Evolutionary conservation across 2,888 invertebrate species (phyloP).

Genomic region (Tachina fera): DNA sequence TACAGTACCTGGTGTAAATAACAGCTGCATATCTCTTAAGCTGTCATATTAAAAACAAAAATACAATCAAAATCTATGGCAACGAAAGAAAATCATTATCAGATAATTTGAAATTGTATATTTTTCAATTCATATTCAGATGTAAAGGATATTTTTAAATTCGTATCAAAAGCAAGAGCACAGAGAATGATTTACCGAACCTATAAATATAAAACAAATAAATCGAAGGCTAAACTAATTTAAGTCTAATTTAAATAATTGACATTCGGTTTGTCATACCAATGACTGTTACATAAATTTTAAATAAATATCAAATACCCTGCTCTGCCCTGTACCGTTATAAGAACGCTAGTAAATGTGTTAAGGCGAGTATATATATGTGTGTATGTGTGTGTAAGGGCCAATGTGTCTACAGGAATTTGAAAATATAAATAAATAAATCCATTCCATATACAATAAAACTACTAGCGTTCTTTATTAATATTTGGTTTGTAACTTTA

Average conservation of each 20-base stretch:
- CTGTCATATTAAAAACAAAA: slow-evolving; percentile 35
- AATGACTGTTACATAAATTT: not conserved
- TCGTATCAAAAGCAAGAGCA: not conserved
- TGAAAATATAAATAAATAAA: slow-evolving; percentile 7
- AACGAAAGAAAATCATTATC: slow-evolving; percentile 16
- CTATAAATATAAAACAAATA: not conserved
- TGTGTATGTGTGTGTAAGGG: not conserved
- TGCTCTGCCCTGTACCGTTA: not conserved
- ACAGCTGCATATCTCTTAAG: slow-evolving; percentile 12
- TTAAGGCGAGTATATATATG: not conserved
- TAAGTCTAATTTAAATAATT: slow-evolving; percentile 33
- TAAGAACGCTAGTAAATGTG: not conserved
- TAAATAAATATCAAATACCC: slow-evolving; percentile 31
- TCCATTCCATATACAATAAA: not conserved
- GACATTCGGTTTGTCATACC: slow-evolving; percentile 18
- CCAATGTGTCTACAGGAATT: not conserved
- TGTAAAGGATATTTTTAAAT: not conserved
- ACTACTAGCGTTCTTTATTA: not conserved
- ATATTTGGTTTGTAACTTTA: not conserved
- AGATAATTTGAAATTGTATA: slow-evolving; percentile 9
- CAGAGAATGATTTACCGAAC: not conserved
- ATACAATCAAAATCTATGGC: not conserved
- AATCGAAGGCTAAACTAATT: slow-evolving; percentile 17
- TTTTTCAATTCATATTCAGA: not conserved
- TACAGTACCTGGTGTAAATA: slow-evolving; percentile 46